phyloP scores from a whole-genome alignment of 2,797 vertebrate species.

The Hemitrygon akajei region DNA sequence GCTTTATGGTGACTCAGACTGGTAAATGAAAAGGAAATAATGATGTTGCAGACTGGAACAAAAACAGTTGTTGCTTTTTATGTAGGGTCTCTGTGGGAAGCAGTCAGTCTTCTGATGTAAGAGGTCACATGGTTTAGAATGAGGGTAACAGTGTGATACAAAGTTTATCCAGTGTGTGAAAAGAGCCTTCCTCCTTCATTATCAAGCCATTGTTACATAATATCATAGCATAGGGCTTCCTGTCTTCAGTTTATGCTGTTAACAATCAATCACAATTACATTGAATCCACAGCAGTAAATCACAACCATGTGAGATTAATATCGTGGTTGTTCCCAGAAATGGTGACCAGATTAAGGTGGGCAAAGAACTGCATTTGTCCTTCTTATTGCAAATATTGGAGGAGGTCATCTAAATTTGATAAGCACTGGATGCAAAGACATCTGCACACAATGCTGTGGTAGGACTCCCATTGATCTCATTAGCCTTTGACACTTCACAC shows the following conservation, averaged over 20 bases:
- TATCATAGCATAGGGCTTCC: not conserved
- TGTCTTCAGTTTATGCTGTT: constrained; percentile 5
- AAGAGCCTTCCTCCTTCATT: not conserved
- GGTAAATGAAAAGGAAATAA: not conserved
- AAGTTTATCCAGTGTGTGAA: not conserved
- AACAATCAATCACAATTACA: not conserved
- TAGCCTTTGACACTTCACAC: not conserved
- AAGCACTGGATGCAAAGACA: not conserved
- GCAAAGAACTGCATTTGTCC: not conserved
- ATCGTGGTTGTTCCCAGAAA: not conserved
- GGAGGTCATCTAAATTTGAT: not conserved
- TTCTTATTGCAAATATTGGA: not conserved
- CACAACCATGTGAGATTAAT: not conserved
- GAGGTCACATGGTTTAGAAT: not conserved
- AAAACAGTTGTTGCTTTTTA: constrained; percentile 11
- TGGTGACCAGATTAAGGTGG: not conserved
- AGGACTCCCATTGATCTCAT: not conserved
- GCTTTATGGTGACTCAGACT: not conserved
- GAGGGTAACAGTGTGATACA: not conserved
- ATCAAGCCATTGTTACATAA: not conserved
- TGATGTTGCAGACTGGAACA: not conserved
- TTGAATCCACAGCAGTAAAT: not conserved
- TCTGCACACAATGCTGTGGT: not conserved
- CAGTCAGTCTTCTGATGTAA: not conserved
- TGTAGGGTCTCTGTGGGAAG: not conserved